Percentiles rank a stretch among this genome's conserved stretches.
phyloP scores from a whole-genome alignment of 2,888 invertebrate genomes.

The Scaptomyza tumidula region DNA sequence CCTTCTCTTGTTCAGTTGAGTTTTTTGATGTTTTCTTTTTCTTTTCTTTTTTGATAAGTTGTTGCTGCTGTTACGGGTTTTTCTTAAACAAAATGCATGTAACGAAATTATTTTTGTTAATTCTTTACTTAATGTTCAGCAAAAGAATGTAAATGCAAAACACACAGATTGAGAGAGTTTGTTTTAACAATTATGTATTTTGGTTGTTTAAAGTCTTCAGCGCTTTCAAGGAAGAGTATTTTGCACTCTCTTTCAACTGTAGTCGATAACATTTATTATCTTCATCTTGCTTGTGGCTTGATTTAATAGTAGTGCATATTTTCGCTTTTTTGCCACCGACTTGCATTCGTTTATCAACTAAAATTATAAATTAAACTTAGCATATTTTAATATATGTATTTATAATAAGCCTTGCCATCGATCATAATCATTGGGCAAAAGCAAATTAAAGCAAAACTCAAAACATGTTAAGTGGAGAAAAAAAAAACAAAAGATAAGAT shows the following conservation, averaged over 20 bases:
- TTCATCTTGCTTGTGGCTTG: constrained; percentile 12
- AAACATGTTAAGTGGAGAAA: not conserved
- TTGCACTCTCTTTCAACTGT: constrained; percentile 18
- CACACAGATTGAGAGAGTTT: constrained; percentile 15
- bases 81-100: constrained; percentile 38
- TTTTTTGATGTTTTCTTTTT: constrained; percentile 24
- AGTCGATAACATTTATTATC: constrained; percentile 18
- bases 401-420: constrained; percentile 53
- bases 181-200: not conserved
- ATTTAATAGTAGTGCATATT: constrained; percentile 43
- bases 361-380: constrained; percentile 72
- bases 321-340: constrained; percentile 51
- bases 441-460: constrained; percentile 39
- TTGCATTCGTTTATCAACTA: constrained; percentile 61
- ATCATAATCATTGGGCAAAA: constrained; percentile 33
- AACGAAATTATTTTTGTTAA: constrained; percentile 25
- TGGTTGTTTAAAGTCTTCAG: not conserved
- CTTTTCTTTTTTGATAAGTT: constrained; percentile 7
- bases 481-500: no score
- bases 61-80: constrained; percentile 9
- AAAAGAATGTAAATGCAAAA: constrained; percentile 46
- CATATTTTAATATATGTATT: constrained; percentile 43
- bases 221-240: not conserved
- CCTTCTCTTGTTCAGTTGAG: constrained; percentile 65
- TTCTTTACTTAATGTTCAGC: constrained; percentile 28